phyloP scores from a whole-genome alignment of 2,888 invertebrate species.

The Mallateleia sp. region DNA sequence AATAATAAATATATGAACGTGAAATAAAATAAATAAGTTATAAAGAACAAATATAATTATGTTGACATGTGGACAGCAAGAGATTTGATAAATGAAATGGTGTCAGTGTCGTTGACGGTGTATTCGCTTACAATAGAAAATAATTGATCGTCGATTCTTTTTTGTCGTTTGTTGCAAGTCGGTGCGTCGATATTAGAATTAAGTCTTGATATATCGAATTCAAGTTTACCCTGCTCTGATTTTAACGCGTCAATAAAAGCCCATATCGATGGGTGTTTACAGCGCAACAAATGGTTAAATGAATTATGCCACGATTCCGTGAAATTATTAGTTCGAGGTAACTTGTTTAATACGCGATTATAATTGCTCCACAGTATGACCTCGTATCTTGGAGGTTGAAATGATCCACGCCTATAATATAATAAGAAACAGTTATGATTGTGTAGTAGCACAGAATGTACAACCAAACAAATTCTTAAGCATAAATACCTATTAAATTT shows the following conservation, averaged over 20 bases:
- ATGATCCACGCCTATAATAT: neutral
- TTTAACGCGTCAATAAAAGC: neutral
- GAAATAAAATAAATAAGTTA: no score
- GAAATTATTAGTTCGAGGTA: constrained; percentile 2
- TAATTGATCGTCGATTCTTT: no score
- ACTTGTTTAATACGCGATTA: neutral
- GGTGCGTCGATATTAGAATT: neutral
- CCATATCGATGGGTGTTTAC: constrained; percentile 12
- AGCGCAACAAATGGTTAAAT: neutral
- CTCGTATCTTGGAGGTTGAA: neutral
- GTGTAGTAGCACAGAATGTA: no score
- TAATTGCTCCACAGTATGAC: constrained; percentile 9
- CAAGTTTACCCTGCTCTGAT: neutral
- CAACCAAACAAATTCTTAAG: no score
- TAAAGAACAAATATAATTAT: no score
- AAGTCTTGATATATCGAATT: neutral
- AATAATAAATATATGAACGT: no score
- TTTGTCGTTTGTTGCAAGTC: neutral
- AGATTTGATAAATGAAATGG: no score
- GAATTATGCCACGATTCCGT: constrained; percentile 4
- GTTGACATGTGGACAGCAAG: no score
- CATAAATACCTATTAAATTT: neutral
- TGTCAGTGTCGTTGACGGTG: no score
- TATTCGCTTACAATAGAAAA: no score
- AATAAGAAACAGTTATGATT: no score